Conservation (phyloP, 2,888 invertebrate species). For the Archips crataeganus region DNA sequence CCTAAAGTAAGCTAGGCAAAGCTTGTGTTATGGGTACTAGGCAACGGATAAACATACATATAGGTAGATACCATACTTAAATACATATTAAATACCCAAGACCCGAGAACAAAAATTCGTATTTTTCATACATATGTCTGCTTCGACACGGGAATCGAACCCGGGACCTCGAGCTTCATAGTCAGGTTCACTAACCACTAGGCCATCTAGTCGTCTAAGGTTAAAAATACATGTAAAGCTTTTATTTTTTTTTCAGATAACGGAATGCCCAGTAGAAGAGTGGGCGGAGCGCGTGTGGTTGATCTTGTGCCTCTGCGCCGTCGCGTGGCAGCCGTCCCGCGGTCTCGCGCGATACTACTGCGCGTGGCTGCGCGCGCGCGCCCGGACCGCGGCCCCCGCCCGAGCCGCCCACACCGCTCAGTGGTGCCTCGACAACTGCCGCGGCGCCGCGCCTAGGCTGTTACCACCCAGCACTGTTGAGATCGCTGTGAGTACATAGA, state of each 20-base stretch:
- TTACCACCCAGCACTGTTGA: conserved; percentile 96
- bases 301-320: conserved; percentile 94
- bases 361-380: conserved; percentile 75
- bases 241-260: conserved; percentile 85
- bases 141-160: too few species aligned
- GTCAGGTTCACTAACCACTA: too few species aligned
- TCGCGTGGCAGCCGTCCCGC: conserved; percentile 96
- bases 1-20: too few species aligned
- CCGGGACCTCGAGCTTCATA: too few species aligned
- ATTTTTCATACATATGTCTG: too few species aligned
- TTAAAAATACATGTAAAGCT: too few species aligned
- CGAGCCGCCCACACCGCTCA: conserved; percentile 92
- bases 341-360: conserved; percentile 92
- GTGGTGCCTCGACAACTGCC: conserved; percentile 97
- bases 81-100: too few species aligned
- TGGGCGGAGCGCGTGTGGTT: conserved; percentile 95
- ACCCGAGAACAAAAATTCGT: too few species aligned
- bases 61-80: too few species aligned
- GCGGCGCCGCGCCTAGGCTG: conserved; percentile 93
- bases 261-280: conserved; percentile 94
- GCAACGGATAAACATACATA: too few species aligned
- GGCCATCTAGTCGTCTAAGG: too few species aligned
- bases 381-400: conserved; percentile 50
- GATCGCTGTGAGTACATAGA: conserved; percentile 90
- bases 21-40: too few species aligned